These are phyloP conservation scores for Ichneumoninae sp. DNA, from an alignment of 2,888 invertebrate species.

Conservation along the genomic window DNA sequence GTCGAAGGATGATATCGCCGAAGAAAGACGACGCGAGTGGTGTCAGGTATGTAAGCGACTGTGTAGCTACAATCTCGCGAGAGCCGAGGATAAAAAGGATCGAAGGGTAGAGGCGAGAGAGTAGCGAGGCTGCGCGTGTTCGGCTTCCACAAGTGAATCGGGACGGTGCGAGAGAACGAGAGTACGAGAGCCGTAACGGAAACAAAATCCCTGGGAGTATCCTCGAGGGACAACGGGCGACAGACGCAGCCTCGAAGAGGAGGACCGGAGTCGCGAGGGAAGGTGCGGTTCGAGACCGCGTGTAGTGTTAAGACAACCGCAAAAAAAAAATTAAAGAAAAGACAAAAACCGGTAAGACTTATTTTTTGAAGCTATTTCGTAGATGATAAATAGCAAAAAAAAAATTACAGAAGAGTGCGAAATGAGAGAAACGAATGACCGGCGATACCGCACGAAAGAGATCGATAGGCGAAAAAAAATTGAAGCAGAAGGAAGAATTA, in stretches of 20 bases:
- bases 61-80: conserved; percentile 36
- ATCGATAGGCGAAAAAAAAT: not conserved
- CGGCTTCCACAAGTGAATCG: conserved; percentile 63
- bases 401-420: conserved; percentile 11
- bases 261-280: not conserved
- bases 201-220: conserved; percentile 57
- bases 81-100: conserved; percentile 34
- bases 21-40: not conserved
- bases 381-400: conserved; percentile 16
- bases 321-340: not conserved
- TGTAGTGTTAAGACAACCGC: conserved; percentile 23
- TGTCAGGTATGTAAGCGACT: conserved; percentile 29
- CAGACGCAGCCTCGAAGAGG: not conserved
- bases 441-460: conserved; percentile 6
- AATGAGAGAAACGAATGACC: conserved; percentile 31
- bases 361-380: not conserved
- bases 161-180: conserved; percentile 39
- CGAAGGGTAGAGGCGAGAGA: conserved; percentile 45
- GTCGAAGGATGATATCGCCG: not conserved
- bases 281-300: conserved; percentile 25
- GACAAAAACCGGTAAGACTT: not conserved
- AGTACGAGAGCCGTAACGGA: conserved; percentile 42
- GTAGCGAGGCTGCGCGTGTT: conserved; percentile 61
- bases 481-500: not conserved
- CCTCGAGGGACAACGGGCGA: conserved; percentile 43